These are phyloP conservation scores for Corythornis vintsioides DNA, from an alignment of 2,113 vertebrate genomes.

Conservation along the genomic window DNA sequence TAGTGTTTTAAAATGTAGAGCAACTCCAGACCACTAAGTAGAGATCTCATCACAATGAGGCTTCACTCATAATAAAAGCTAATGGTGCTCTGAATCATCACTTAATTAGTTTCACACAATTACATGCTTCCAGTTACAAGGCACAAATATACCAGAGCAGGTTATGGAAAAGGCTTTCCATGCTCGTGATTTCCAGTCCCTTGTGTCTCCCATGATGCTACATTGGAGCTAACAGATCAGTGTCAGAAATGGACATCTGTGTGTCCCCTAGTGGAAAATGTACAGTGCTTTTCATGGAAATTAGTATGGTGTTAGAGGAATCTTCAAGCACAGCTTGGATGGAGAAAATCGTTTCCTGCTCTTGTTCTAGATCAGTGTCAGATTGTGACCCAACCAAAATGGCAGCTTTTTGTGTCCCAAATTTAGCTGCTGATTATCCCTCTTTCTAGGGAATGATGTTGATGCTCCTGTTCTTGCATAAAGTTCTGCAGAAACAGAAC, in stretches of 20 bases:
- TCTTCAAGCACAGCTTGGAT: not conserved
- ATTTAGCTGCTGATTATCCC: not conserved
- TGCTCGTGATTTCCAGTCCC: not conserved
- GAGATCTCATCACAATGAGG: not conserved
- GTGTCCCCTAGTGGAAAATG: not conserved
- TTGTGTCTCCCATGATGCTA: not conserved
- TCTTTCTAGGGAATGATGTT: not conserved
- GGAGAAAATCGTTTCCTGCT: not conserved
- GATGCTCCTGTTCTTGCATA: not conserved
- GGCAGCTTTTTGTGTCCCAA: not conserved
- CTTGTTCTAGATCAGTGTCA: not conserved
- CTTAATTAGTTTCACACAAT: not conserved
- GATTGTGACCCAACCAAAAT: not conserved
- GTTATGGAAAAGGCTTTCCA: not conserved
- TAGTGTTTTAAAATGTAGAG: constrained; percentile 32
- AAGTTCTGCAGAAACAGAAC: not conserved
- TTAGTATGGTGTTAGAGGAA: not conserved
- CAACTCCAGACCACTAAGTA: not conserved
- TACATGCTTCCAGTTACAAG: not conserved
- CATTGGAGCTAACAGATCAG: not conserved
- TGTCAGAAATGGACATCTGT: not conserved
- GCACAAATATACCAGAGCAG: not conserved
- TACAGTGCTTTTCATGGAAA: not conserved
- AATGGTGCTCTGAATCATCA: not conserved
- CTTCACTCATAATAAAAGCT: not conserved